Percentiles rank a stretch among this genome's conserved stretches.
Evolutionary conservation across 2,888 invertebrate genomes (phyloP).

Genomic region (Orchesellides sinensis): DNA sequence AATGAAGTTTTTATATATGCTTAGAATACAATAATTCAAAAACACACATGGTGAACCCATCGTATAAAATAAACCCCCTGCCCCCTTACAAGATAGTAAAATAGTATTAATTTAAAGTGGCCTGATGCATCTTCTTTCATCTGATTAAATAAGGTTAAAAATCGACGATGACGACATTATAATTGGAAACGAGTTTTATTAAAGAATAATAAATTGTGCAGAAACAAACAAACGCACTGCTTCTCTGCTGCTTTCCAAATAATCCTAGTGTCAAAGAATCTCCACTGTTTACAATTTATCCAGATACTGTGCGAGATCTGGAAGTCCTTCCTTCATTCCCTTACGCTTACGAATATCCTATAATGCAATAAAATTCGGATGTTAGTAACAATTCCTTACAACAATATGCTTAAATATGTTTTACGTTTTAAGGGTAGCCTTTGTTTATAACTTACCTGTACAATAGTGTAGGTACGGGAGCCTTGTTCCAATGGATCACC

Average conservation of each 20-base stretch:
- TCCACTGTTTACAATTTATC: conserved; percentile 92
- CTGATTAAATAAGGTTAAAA: conserved; percentile 16
- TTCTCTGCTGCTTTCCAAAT: conserved; percentile 46
- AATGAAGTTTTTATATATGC: conserved; percentile 18
- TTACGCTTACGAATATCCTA: conserved; percentile 98
- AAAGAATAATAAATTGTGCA: conserved; percentile 66
- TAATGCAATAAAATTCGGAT: conserved; percentile 3
- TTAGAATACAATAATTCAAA: conserved; percentile 16
- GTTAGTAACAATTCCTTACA: neutral
- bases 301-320: conserved; percentile 95
- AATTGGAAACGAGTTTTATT: conserved; percentile 62
- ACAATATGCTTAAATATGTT: no score
- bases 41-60: conserved; percentile 22
- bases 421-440: no score
- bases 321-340: conserved; percentile 98
- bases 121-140: conserved; percentile 12
- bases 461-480: conserved; percentile 87
- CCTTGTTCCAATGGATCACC: conserved; percentile 93
- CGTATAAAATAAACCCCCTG: conserved; percentile 53
- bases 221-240: conserved; percentile 71
- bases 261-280: conserved; percentile 46
- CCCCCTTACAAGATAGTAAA: neutral
- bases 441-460: conserved; percentile 82
- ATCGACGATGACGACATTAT: conserved; percentile 6
- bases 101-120: neutral